These are phyloP conservation scores for Drosophila nikananu DNA, from an alignment of 1,140 invertebrate genomes.

Conservation along the genomic window DNA sequence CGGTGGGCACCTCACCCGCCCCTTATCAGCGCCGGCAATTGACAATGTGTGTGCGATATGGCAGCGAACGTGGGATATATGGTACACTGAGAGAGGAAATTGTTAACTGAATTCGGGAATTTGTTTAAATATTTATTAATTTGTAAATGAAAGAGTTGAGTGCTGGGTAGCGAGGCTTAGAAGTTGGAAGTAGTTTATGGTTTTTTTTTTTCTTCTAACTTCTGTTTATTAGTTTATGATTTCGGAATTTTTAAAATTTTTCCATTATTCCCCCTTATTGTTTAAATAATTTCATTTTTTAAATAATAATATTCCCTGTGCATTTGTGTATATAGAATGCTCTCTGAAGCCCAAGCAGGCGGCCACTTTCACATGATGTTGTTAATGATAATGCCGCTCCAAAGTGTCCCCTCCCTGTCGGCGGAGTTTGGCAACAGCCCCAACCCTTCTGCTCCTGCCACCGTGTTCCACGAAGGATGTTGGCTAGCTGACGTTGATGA, in stretches of 20 bases:
- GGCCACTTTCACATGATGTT: conserved; percentile 64
- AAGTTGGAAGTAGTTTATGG: too few species aligned
- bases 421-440: conserved; percentile 14
- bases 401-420: conserved; percentile 38
- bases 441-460: conserved; percentile 17
- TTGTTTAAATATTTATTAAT: not conserved
- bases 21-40: conserved; percentile 57
- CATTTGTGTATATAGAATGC: conserved; percentile 33
- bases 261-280: not conserved
- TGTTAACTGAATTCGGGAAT: fast-evolving
- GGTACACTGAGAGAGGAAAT: conserved; percentile 4
- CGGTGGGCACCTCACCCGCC: not conserved
- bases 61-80: conserved; percentile 9
- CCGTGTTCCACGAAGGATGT: conserved; percentile 7
- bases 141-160: fast-evolving
- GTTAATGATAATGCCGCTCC: conserved; percentile 72
- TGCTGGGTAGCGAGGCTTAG: not conserved
- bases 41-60: conserved; percentile 59
- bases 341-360: conserved; percentile 9
- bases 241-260: too few species aligned
- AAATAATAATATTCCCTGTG: not conserved
- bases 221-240: not conserved
- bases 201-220: not conserved
- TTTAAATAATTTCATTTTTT: not conserved
- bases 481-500: conserved; percentile 70